phyloP scores from a whole-genome alignment of 2,113 vertebrate species.

The Glaucidium brasilianum region DNA sequence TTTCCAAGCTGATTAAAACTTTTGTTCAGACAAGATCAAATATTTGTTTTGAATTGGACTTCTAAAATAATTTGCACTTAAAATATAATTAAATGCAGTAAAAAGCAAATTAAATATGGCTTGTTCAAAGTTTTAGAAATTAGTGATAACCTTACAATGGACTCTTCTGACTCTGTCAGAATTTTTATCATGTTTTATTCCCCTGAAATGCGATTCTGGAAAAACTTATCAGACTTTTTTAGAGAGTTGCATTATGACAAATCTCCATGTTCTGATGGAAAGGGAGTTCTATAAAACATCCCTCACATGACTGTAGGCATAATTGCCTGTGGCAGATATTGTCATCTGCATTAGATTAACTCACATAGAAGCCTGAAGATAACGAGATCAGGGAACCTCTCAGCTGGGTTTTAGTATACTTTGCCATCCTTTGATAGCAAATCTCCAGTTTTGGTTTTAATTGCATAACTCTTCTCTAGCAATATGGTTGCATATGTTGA shows the following conservation, averaged over 20 bases:
- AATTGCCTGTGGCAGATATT: neutral
- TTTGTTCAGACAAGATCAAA: neutral
- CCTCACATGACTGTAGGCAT: neutral
- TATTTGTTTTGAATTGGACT: neutral
- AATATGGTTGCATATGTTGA: conserved; percentile 7
- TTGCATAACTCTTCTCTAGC: conserved; percentile 12
- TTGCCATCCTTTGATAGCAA: conserved; percentile 25
- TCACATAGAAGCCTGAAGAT: neutral
- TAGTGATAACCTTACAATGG: neutral
- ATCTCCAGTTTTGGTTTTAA: conserved; percentile 17
- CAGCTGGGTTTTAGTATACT: conserved; percentile 17
- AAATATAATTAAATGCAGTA: neutral
- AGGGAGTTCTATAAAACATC: neutral
- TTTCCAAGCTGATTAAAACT: neutral
- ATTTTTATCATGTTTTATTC: neutral
- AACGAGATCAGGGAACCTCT: neutral
- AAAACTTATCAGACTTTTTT: neutral
- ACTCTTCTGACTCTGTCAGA: neutral
- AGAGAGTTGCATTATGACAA: neutral
- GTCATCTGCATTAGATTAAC: conserved; percentile 23
- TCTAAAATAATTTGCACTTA: neutral
- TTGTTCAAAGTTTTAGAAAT: neutral
- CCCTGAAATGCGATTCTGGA: neutral
- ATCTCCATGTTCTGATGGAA: neutral
- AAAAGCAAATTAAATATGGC: neutral